These are phyloP conservation scores for Kryptopterus vitreolus DNA, from an alignment of 2,797 vertebrate species.

Conservation along the genomic window DNA sequence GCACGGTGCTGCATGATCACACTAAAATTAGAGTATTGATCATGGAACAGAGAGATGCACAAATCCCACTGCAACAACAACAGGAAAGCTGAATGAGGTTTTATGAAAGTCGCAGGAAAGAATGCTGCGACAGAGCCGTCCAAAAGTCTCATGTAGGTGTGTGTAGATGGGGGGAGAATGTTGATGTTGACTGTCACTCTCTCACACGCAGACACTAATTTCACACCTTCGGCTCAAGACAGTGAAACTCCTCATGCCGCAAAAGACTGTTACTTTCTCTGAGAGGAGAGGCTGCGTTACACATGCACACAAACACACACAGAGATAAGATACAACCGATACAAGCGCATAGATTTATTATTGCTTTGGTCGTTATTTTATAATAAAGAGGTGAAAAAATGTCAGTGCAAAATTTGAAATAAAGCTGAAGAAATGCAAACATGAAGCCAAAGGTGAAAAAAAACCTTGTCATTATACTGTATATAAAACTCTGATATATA, in stretches of 20 bases:
- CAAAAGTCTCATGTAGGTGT: constrained; percentile 47
- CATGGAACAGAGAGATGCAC: constrained; percentile 57
- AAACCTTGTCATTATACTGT: not conserved
- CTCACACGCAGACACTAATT: constrained; percentile 69
- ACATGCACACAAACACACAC: not conserved
- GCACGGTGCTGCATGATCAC: constrained; percentile 67
- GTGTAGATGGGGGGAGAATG: constrained; percentile 70
- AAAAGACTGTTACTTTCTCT: constrained; percentile 34
- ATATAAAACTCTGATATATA: too few species aligned
- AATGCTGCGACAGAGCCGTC: constrained; percentile 10
- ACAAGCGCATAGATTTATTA: not conserved
- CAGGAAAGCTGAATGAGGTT: constrained; percentile 28
- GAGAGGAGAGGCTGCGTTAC: not conserved
- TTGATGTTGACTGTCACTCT: constrained; percentile 77
- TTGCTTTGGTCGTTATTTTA: not conserved
- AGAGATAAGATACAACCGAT: constrained; percentile 5
- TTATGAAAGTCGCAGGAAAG: constrained; percentile 34
- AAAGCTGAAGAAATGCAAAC: not conserved
- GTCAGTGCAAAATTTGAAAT: not conserved
- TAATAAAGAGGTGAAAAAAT: not conserved
- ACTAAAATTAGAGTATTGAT: constrained; percentile 77
- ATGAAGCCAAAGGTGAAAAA: not conserved
- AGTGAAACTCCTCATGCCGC: constrained; percentile 50
- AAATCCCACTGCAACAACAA: constrained; percentile 37
- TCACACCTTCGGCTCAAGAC: constrained; percentile 66